A percentile compares a stretch with the other conserved stretches of the same genome.
phyloP scores from a whole-genome alignment of 2,888 invertebrate genomes.

The Dioctria rufipes region DNA sequence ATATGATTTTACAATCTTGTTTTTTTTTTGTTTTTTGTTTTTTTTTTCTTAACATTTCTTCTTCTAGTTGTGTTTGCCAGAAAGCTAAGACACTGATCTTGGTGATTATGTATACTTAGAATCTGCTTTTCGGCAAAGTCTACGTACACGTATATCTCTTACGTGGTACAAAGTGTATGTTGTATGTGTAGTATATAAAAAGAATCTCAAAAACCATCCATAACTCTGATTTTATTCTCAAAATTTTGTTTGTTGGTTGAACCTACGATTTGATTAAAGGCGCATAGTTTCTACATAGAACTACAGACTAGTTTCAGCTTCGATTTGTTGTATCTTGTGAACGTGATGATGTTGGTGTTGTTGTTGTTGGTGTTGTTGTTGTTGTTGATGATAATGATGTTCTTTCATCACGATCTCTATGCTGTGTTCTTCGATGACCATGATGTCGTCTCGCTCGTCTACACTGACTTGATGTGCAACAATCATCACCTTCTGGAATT shows the following conservation, averaged over 20 bases:
- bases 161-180: background rate
- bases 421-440: slow-evolving; percentile 67
- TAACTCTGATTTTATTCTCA: background rate
- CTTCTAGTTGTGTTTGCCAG: background rate
- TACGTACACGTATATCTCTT: background rate
- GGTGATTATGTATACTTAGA: background rate
- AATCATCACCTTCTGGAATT: slow-evolving; percentile 71
- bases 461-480: slow-evolving; percentile 70
- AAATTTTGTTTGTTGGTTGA: background rate
- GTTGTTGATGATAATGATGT: slow-evolving; percentile 41
- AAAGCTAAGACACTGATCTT: background rate
- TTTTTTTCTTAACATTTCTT: background rate
- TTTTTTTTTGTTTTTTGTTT: too few relatives aligned
- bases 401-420: slow-evolving; percentile 63
- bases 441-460: slow-evolving; percentile 68
- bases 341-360: too few relatives aligned
- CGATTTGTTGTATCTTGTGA: slow-evolving; percentile 6
- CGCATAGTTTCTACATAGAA: background rate
- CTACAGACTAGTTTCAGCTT: slow-evolving; percentile 54
- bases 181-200: background rate
- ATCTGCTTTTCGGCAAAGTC: background rate
- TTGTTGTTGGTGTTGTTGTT: background rate
- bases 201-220: background rate
- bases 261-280: background rate
- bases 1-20: background rate